Evolutionary conservation across 2,888 invertebrate genomes (phyloP).

Genomic region (Oscheius sp.): DNA sequence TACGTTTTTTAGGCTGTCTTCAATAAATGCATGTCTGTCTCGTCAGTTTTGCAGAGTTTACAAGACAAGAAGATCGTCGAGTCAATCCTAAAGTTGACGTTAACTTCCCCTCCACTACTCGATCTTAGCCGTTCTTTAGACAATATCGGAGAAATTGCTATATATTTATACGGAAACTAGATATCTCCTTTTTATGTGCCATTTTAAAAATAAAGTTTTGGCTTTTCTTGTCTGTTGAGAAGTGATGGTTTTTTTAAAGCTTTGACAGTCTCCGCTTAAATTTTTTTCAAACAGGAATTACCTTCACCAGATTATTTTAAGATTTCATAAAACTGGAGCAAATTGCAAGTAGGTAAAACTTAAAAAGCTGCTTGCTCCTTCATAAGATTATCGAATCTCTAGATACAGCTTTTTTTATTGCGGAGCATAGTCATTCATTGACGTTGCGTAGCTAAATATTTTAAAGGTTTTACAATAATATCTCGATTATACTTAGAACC

Average conservation of each 20-base stretch:
- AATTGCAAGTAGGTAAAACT: neutral
- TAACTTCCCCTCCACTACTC: neutral
- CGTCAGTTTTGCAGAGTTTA: neutral
- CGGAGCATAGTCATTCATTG: neutral
- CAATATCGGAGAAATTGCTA: neutral
- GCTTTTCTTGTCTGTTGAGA: neutral
- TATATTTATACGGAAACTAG: slow-evolving; percentile 1
- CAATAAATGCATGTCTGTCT: neutral
- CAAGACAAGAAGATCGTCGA: neutral
- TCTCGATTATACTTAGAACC: neutral
- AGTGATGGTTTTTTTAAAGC: neutral
- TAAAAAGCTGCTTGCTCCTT: neutral
- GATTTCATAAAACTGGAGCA: neutral
- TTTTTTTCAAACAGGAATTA: neutral
- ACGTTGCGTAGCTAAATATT: neutral
- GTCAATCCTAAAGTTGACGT: neutral
- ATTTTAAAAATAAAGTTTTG: too few species aligned
- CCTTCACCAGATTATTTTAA: neutral
- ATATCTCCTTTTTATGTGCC: too few species aligned
- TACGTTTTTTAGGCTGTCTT: neutral
- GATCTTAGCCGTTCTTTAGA: neutral
- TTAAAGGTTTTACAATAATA: neutral
- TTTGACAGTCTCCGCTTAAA: neutral
- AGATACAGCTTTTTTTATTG: neutral
- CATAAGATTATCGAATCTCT: neutral